Percentiles rank a stretch among this genome's conserved stretches.
Conservation (phyloP, 2,888 invertebrate species). For the Agonopterix arenella region DNA sequence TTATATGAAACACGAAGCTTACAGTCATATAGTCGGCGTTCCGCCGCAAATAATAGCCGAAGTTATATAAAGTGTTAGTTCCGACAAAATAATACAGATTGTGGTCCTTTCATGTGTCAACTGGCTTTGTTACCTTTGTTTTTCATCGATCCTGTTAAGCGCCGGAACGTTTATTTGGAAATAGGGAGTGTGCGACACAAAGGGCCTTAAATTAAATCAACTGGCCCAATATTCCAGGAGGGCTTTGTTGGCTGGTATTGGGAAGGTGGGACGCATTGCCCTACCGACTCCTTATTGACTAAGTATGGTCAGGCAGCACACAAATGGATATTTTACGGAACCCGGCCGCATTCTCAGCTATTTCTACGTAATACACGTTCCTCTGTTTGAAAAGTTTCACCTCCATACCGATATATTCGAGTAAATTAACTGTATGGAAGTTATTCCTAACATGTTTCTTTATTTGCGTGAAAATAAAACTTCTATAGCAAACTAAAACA, state of each 20-base stretch:
- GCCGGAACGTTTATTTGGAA: constrained; percentile 51
- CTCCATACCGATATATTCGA: constrained; percentile 9
- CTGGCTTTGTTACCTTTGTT: constrained; percentile 41
- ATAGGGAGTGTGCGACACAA: constrained; percentile 62
- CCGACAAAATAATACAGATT: constrained; percentile 44
- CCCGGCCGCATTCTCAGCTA: constrained; percentile 11
- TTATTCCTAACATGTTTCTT: constrained; percentile 18
- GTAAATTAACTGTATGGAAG: constrained; percentile 25
- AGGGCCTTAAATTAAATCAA: constrained; percentile 68
- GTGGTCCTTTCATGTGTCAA: constrained; percentile 39
- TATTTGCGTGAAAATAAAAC: not conserved
- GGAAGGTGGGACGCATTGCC: constrained; percentile 28
- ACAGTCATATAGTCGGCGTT: constrained; percentile 19
- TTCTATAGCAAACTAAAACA: not conserved
- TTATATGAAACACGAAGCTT: constrained; percentile 26
- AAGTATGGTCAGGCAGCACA: constrained; percentile 24
- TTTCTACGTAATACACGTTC: constrained; percentile 10
- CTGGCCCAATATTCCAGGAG: constrained; percentile 54
- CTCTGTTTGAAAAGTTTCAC: constrained; percentile 13
- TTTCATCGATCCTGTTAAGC: constrained; percentile 44
- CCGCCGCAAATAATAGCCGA: constrained; percentile 16
- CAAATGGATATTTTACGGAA: constrained; percentile 20
- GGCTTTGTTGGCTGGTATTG: constrained; percentile 35
- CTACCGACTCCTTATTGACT: constrained; percentile 27
- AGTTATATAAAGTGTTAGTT: constrained; percentile 39